Base-by-base conservation (phyloP, 2,888 invertebrate genomes). In the Taphrorychus bicolor region DNA sequence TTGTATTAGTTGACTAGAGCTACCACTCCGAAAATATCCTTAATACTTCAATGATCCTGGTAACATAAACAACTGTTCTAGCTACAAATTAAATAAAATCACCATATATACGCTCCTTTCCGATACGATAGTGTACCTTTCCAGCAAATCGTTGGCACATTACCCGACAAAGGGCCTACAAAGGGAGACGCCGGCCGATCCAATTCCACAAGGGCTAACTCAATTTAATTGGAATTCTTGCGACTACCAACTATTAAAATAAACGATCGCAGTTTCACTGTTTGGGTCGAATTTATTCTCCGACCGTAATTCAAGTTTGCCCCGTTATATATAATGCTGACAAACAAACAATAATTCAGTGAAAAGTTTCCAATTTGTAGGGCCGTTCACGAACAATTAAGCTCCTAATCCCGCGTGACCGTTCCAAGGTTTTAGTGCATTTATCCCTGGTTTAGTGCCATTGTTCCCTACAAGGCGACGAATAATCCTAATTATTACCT, bases 321-420 rank as follows among this genome's bases (percentile, higher is more conserved):
- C 18, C 40, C 19, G 23, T 42, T 24, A 59, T 64, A 52, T 52
- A 64, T 64, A 41, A 41, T 21, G 19, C 52, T 52, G 52, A 51
- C 22, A 48, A 58, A 24, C 51, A 48, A 64, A 63, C 57, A 63
- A 64, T 58, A 42, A 51, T 42, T 18, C 23, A 23, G 49, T n/a
- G n/a, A 49, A 65, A 65, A 42, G 49, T 54, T 66, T 66, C 65
- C 59, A 59, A 53, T 66, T 53, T 45, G 59, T 66, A 48, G 24
- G 24, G 16, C 64, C 21, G 23, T 54, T 66, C 51, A 66, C 59
- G 53, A 66, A 66, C 59, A 66, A 59, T 66, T 66, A 66, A 59
- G 59, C 24, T 21, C 32, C 23, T 42, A 59, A 66, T 59, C 17
- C 53, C 32, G 41, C 9, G 17, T 18, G 51, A 24, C 17, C 56